These are phyloP conservation scores for Heterodera carotae DNA, from an alignment of 1,140 invertebrate species.

Conservation along the genomic window DNA sequence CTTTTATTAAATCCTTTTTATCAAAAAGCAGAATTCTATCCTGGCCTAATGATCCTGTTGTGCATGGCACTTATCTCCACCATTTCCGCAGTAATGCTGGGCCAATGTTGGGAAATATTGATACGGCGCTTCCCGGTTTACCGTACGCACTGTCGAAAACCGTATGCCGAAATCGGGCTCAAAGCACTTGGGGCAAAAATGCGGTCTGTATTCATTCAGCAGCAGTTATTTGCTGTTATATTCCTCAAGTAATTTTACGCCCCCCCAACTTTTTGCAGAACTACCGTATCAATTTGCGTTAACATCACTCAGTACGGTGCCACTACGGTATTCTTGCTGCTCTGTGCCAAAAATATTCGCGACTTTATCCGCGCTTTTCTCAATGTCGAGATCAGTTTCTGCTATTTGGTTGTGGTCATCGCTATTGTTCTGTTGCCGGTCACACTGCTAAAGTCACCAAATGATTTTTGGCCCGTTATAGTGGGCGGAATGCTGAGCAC, in stretches of 20 bases:
- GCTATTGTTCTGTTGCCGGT: constrained; percentile 71
- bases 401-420: constrained; percentile 73
- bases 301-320: constrained; percentile 75
- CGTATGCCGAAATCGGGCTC: constrained; percentile 51
- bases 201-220: constrained; percentile 24
- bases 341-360: constrained; percentile 71
- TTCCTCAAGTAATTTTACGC: no score
- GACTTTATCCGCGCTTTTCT: constrained; percentile 71
- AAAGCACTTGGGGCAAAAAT: constrained; percentile 38
- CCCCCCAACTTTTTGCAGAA: constrained; percentile 50
- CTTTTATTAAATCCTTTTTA: no score
- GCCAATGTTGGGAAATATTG: constrained; percentile 47
- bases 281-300: constrained; percentile 69
- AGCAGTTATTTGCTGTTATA: no score
- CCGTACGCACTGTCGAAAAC: constrained; percentile 52
- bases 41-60: constrained; percentile 39
- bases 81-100: constrained; percentile 44
- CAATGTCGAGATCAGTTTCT: constrained; percentile 69
- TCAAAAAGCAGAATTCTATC: constrained; percentile 41
- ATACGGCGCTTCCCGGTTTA: constrained; percentile 36
- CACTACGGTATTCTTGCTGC: constrained; percentile 74
- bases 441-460: constrained; percentile 75
- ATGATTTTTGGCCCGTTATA: constrained; percentile 73
- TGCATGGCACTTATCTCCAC: constrained; percentile 37
- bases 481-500: constrained; percentile 45